A percentile compares a stretch with the other conserved stretches of the same genome.
These are phyloP conservation scores for Ceramica pisi DNA, from an alignment of 2,888 invertebrate species.

Conservation along the genomic window DNA sequence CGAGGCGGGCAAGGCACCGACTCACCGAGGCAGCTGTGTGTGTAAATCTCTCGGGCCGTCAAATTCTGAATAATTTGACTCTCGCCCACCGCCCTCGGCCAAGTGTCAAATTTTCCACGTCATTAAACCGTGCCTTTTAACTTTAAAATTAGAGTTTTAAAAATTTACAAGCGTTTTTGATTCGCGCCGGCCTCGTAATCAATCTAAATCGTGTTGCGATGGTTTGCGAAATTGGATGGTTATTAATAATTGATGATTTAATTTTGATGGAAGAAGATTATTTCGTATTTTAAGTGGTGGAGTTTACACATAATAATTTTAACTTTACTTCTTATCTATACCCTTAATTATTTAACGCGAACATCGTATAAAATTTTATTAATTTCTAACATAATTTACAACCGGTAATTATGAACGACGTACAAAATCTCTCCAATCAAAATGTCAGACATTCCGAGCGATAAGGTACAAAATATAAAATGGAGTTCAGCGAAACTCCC, in stretches of 20 bases:
- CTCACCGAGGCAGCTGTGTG: slow-evolving; percentile 66
- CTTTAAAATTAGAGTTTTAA: slow-evolving; percentile 76
- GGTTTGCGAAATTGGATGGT: slow-evolving; percentile 39
- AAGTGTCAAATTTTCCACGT: slow-evolving; percentile 88
- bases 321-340: background rate
- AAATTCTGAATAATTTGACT: slow-evolving; percentile 83
- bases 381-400: slow-evolving; percentile 31
- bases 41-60: slow-evolving; percentile 76
- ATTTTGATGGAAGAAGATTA: slow-evolving; percentile 9
- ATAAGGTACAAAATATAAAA: slow-evolving; percentile 71
- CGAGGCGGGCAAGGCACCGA: slow-evolving; percentile 38
- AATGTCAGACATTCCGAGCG: slow-evolving; percentile 61
- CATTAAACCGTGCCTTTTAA: slow-evolving; percentile 82
- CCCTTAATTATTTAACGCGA: background rate
- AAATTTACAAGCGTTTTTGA: slow-evolving; percentile 72
- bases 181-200: slow-evolving; percentile 54
- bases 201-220: slow-evolving; percentile 63
- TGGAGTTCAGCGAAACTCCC: slow-evolving; percentile 79
- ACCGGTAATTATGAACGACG: slow-evolving; percentile 56
- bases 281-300: background rate
- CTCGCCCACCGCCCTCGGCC: slow-evolving; percentile 78
- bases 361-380: background rate
- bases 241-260: slow-evolving; percentile 37
- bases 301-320: background rate
- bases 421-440: slow-evolving; percentile 63